Evolutionary conservation across 2,113 vertebrate species (phyloP), one percentile per base, ranked within the genome.

Genomic region (Alethe castanea): DNA sequence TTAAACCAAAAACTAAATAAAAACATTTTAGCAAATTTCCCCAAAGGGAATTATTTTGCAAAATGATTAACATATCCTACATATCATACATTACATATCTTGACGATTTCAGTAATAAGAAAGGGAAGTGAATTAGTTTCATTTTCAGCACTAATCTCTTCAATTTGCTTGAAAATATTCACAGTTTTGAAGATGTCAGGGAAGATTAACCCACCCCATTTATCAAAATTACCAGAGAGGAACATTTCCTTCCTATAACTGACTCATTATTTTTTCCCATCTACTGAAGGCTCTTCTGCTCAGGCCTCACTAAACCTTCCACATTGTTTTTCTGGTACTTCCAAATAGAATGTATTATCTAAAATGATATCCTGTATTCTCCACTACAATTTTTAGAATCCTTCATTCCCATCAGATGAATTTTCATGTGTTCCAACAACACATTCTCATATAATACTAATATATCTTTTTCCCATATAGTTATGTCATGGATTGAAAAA

Each of bases 121-220:
- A 61, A 69, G 54, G 14, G 14, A 92, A 88, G 35, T 64, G 50
- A 95, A 76, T 86, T 47, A 47, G n/a, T 71, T 88, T 78, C 5
- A 61, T 92, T 95, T 95, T 94, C 26, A 91, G 15, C 44, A 91
- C 31, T 78, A 74, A 90, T 88, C 61, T 88, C 72, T 67, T 60
- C 36, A 61, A 60, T 89, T 88, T 93, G 81, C 47, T 87, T 52
- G 26, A 74, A 88, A 62, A 73, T 84, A 54, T 26, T 40, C 54
- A 64, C 25, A 66, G 59, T 80, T 93, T 88, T 95, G 65, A 61
- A 80, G 40, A 79, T 67, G 36, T 90, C 83, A 90, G 42, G 82
- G 70, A 95, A 92, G 60, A 92, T 91, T 87, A 95, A 92, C 65
- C 59, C 65, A 67, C 12, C 61, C 25, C 12, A 86, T 90, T 92